These are phyloP conservation scores for Mastacembelus armatus DNA, from an alignment of 2,797 vertebrate species.

Conservation along the genomic window DNA sequence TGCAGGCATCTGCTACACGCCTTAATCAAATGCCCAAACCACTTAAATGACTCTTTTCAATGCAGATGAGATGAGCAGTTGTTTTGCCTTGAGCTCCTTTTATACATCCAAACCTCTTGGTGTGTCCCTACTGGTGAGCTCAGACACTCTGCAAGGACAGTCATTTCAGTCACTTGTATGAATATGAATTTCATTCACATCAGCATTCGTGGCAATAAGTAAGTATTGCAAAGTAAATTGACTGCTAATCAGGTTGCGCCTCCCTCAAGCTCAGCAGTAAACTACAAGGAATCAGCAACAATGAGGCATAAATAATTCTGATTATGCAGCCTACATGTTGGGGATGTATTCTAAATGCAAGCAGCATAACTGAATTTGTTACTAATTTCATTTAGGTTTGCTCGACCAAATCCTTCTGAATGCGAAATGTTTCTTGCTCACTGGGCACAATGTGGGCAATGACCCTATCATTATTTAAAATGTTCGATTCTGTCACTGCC, in stretches of 20 bases:
- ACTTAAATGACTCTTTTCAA: conserved; percentile 6
- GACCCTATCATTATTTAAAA: not conserved
- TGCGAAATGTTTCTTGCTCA: not conserved
- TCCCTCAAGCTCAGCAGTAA: no score
- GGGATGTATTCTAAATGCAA: not conserved
- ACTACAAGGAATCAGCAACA: no score
- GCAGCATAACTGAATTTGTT: not conserved
- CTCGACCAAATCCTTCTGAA: not conserved
- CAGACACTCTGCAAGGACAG: not conserved
- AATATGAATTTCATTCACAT: not conserved
- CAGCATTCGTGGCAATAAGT: not conserved
- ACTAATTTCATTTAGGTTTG: not conserved
- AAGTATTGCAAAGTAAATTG: not conserved
- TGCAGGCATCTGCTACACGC: not conserved
- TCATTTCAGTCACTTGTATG: not conserved
- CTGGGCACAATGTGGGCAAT: not conserved
- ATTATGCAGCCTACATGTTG: not conserved
- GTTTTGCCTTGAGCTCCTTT: not conserved
- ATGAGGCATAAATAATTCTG: no score
- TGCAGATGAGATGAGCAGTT: conserved; percentile 14
- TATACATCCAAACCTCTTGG: no score
- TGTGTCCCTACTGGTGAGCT: not conserved
- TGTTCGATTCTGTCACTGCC: not conserved
- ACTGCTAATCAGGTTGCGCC: not conserved
- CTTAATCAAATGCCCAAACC: not conserved